Base-by-base conservation (phyloP, 1,140 invertebrate species). In the Rhagoletis pomonella region DNA sequence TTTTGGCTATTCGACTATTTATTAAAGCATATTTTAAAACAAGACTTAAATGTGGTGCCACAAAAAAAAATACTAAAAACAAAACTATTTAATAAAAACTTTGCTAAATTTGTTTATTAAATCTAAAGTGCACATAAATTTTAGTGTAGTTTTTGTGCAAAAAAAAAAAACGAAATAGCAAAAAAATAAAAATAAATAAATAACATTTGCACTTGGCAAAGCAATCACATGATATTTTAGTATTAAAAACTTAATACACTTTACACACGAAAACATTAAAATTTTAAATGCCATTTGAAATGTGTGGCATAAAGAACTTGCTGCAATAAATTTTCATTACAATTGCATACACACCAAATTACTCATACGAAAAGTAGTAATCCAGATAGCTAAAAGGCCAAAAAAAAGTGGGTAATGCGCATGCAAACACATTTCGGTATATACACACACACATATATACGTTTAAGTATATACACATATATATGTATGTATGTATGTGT, bases 271-370 rank as follows among this genome's bases (percentile, higher is more conserved):
- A 73, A 39, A 39, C 42, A 47, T 44, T 73, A 44, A 73, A 73
- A 73, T 44, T 73, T 73, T 47, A 73, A 73, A 42, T 44, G 17
- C 42, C 67, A 47, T 73, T 73, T 73, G 39, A 73, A 73, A 73
- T 73, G 67, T 73, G 67, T 73, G 67, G 67, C 67, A 47, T 73
- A 73, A 73, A 73, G 67, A 73, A 73, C 67, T 73, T 73, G 42
- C 42, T 73, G 42, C 67, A 39, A 73, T 73, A 73, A 73, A 73
- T 73, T 73, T 73, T 73, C 67, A 73, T 73, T 73, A 73, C 67
- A 73, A 73, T 73, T 73, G 67, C 67, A 73, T 17, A 73, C 67
- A 73, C 67, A 73, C 67, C 67, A 73, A 73, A 73, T 73, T 73
- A 73, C 67, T 73, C 67, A 73, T 73, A 73, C 42, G 42, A 73